Percentiles rank a stretch among this genome's conserved stretches.
Conservation (phyloP, 2,113 vertebrate genomes). For the Crocuta crocuta region DNA sequence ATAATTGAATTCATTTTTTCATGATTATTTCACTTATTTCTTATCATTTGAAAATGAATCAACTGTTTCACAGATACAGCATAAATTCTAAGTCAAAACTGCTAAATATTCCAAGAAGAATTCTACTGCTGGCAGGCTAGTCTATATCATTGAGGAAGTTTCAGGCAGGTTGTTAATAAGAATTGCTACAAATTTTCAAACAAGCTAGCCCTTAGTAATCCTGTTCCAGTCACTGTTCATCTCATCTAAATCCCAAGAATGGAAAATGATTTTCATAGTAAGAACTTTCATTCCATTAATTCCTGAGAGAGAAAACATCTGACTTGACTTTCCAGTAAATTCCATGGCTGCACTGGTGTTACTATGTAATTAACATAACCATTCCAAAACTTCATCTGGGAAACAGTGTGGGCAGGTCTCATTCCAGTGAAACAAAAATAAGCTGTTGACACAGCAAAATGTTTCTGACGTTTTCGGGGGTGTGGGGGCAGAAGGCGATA, state of each 20-base stretch:
- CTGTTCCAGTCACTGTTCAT: background rate
- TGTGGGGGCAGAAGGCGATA: background rate
- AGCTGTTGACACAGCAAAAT: slow-evolving; percentile 53
- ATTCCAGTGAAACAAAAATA: slow-evolving; percentile 78
- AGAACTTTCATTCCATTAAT: slow-evolving; percentile 7
- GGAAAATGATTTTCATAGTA: slow-evolving; percentile 21
- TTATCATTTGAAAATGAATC: background rate
- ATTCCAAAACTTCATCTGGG: slow-evolving; percentile 58
- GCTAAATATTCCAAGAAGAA: slow-evolving; percentile 30
- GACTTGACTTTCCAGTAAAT: slow-evolving; percentile 43
- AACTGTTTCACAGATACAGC: background rate
- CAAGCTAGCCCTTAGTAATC: background rate
- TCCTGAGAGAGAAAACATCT: background rate
- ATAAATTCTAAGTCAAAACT: slow-evolving; percentile 43
- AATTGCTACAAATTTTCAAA: background rate
- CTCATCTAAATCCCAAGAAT: background rate
- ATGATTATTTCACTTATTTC: background rate
- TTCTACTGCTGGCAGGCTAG: background rate
- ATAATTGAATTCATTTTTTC: background rate
- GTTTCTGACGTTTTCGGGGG: slow-evolving; percentile 29
- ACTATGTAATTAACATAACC: slow-evolving; percentile 63
- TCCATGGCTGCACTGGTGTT: background rate
- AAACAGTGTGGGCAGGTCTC: slow-evolving; percentile 67
- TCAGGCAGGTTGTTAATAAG: background rate
- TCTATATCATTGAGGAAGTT: background rate